A percentile compares a stretch with the other conserved stretches of the same genome.
phyloP scores from a whole-genome alignment of 2,888 invertebrate species.

The Chloroclysta siterata region DNA sequence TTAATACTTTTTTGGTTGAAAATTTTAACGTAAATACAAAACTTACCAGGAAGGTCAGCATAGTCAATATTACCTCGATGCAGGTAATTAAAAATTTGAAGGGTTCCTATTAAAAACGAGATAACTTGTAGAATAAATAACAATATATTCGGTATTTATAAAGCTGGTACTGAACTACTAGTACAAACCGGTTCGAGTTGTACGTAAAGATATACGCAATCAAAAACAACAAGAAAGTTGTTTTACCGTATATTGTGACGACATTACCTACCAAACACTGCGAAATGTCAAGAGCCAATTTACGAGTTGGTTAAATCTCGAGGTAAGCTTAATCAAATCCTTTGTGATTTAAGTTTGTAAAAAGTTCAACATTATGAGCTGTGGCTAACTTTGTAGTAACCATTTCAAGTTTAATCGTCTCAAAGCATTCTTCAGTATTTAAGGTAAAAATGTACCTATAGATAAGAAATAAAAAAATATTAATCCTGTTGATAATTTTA shows the following conservation, averaged over 20 bases:
- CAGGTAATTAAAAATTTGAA: background rate
- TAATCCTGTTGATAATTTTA: too few species aligned
- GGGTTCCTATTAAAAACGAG: background rate
- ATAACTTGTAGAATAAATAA: background rate
- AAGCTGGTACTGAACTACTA: slow-evolving; percentile 2
- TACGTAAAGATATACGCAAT: slow-evolving; percentile 13
- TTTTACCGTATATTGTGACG: slow-evolving; percentile 16
- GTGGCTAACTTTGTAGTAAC: too few species aligned
- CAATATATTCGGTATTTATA: background rate
- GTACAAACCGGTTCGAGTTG: slow-evolving; percentile 19
- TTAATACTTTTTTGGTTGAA: too few species aligned
- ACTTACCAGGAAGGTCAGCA: background rate
- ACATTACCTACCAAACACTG: slow-evolving; percentile 7
- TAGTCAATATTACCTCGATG: background rate
- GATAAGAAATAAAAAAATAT: too few species aligned
- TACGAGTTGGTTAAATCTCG: background rate
- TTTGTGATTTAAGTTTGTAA: too few species aligned
- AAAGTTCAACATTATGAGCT: too few species aligned
- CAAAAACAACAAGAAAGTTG: slow-evolving; percentile 32
- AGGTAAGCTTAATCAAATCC: background rate
- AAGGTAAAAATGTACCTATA: too few species aligned
- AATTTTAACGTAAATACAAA: too few species aligned
- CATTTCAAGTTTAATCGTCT: too few species aligned
- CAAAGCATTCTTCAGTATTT: too few species aligned
- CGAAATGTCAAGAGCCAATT: slow-evolving; percentile 16